Evolutionary conservation across 1,140 invertebrate genomes (phyloP).

Genomic region (Aphaenogaster ashmeadi): DNA sequence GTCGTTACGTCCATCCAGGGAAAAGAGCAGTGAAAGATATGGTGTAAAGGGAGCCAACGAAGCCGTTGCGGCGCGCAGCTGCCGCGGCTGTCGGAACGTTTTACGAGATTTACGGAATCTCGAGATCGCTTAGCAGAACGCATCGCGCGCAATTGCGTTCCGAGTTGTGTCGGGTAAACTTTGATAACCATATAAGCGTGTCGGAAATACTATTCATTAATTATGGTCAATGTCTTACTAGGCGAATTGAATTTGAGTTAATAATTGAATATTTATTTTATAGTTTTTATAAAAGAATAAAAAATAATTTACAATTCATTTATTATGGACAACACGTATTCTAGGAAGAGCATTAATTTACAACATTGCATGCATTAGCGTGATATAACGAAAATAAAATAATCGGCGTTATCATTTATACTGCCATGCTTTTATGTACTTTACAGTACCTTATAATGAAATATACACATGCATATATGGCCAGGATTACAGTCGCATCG

Average conservation of each 20-base stretch:
- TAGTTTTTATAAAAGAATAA: not conserved
- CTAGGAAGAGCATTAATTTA: not conserved
- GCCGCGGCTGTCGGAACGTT: constrained; percentile 35
- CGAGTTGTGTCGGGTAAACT: not conserved
- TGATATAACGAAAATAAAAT: not conserved
- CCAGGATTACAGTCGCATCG: not conserved
- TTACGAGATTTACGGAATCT: constrained; percentile 66
- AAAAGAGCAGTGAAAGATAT: constrained; percentile 42
- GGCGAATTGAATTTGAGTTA: not conserved
- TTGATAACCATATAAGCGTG: constrained; percentile 51
- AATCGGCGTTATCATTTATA: not conserved
- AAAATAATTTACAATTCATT: not conserved
- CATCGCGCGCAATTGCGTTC: constrained; percentile 1
- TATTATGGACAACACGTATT: not conserved
- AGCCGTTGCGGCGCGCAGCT: constrained; percentile 45
- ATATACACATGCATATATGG: not conserved
- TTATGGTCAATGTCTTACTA: not conserved
- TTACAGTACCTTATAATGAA: not conserved
- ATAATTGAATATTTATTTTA: not conserved
- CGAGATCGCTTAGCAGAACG: constrained; percentile 20
- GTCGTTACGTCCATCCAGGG: constrained; percentile 41
- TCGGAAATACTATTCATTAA: not conserved
- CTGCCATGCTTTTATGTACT: not conserved
- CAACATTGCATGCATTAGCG: not conserved
- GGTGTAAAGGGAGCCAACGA: constrained; percentile 40